These are phyloP conservation scores for Bradypodion pumilum DNA, from an alignment of 2,797 vertebrate species.

Conservation along the genomic window DNA sequence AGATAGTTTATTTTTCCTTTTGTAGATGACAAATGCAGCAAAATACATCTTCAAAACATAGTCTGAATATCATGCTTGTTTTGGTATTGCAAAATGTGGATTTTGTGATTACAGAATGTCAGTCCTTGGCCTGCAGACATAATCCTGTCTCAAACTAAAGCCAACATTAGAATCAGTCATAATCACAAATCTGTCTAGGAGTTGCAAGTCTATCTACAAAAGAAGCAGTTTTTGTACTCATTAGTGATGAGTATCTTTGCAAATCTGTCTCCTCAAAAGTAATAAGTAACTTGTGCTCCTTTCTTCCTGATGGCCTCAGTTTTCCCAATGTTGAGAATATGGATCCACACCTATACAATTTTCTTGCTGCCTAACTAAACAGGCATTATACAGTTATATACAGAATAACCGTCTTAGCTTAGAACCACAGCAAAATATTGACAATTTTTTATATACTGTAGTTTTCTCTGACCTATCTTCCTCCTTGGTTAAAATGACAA, in stretches of 20 bases:
- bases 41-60: background rate
- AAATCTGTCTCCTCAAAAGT: background rate
- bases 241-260: background rate
- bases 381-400: conserved; percentile 60
- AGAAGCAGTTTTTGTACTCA: background rate
- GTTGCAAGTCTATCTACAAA: background rate
- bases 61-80: background rate
- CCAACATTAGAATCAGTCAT: no score
- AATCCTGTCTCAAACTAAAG: no score
- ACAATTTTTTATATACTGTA: no score
- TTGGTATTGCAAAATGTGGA: background rate
- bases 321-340: background rate
- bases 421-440: background rate
- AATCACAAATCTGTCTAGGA: no score
- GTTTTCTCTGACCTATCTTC: background rate
- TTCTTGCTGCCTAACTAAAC: no score
- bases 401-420: background rate
- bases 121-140: background rate
- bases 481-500: background rate
- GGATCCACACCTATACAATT: background rate
- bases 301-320: background rate
- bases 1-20: no score
- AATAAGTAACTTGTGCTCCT: background rate
- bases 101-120: background rate
- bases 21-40: background rate